Evolutionary conservation across 2,797 vertebrate species (phyloP).

Genomic region (Tokudaia muenninki): DNA sequence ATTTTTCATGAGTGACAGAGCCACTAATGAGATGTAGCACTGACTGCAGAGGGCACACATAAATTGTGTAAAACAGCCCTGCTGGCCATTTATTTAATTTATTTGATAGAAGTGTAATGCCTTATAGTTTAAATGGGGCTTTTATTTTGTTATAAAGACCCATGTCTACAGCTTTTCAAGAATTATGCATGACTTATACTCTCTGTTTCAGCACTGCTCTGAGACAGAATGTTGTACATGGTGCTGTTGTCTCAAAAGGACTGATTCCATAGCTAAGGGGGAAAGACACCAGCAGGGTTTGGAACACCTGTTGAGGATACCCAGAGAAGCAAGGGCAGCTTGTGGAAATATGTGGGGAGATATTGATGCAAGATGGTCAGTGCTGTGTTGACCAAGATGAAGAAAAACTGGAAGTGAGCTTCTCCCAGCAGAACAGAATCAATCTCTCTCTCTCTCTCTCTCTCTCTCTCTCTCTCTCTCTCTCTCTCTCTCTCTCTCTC

Average conservation of each 20-base stretch:
- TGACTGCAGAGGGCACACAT: conserved; percentile 62
- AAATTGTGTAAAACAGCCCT: conserved; percentile 67
- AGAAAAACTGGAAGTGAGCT: background rate
- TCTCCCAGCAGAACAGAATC: background rate
- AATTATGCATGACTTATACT: conserved; percentile 55
- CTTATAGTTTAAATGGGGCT: conserved; percentile 65
- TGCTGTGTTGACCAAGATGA: background rate
- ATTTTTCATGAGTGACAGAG: conserved; percentile 60
- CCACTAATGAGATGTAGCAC: conserved; percentile 63
- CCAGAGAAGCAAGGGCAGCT: background rate
- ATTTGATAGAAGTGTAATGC: conserved; percentile 48
- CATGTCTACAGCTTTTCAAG: conserved; percentile 57
- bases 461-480: background rate
- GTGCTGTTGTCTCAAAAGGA: conserved; percentile 34
- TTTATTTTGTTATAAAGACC: conserved; percentile 65
- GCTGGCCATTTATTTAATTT: conserved; percentile 60
- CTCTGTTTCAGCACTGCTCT: background rate
- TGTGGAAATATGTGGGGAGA: background rate
- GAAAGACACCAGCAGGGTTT: background rate
- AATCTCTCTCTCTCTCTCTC: too few relatives aligned
- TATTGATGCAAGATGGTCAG: background rate
- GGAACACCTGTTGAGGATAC: background rate
- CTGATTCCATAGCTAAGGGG: background rate
- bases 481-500: background rate
- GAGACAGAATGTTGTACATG: background rate